phyloP scores from a whole-genome alignment of 2,113 vertebrate genomes.

The Mormyrus lacerda region DNA sequence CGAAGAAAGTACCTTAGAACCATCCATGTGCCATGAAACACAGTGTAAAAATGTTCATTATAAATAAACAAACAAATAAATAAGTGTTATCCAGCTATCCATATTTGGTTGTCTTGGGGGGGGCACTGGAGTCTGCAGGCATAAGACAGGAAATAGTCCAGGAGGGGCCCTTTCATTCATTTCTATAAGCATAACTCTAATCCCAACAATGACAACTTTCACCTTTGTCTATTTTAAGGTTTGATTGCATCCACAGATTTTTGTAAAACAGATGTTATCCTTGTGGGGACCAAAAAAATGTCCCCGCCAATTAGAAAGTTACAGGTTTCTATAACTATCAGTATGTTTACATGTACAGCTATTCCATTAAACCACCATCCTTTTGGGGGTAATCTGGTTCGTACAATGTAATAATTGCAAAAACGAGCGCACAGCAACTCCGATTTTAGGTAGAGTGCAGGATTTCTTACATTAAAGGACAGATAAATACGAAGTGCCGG shows the following conservation, averaged over 20 bases:
- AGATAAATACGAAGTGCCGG: slow-evolving; percentile 18
- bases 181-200: background rate
- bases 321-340: background rate
- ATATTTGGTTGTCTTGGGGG: background rate
- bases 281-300: no score
- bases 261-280: background rate
- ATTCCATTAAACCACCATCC: no score
- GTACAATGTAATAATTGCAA: no score
- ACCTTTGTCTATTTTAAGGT: background rate
- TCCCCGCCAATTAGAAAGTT: background rate
- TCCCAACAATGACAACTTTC: background rate
- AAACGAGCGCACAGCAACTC: no score
- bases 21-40: background rate
- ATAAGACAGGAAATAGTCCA: background rate
- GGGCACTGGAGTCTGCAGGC: background rate
- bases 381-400: background rate
- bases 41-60: background rate
- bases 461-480: slow-evolving; percentile 16
- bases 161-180: background rate
- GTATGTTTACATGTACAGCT: no score
- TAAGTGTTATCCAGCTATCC: background rate
- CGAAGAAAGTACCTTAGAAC: background rate
- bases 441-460: background rate
- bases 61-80: background rate
- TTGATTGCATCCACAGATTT: background rate